phyloP scores from a whole-genome alignment of 2,888 invertebrate genomes.

The Brachyptera putata region DNA sequence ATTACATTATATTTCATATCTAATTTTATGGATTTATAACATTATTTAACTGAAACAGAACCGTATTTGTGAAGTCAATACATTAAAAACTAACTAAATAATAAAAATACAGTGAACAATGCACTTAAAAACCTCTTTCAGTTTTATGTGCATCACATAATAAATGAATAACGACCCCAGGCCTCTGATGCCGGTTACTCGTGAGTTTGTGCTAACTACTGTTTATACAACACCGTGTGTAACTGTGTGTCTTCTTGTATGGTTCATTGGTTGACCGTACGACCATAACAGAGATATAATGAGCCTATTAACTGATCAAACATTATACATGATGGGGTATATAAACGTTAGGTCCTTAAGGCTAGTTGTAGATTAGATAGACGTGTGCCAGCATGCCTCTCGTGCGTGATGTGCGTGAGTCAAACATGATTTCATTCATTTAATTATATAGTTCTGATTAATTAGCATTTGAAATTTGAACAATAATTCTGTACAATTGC shows the following conservation, averaged over 20 bases:
- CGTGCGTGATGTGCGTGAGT: no score
- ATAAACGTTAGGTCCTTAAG: no score
- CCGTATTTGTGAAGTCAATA: background rate
- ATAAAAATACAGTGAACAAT: constrained; percentile 20
- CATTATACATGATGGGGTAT: no score
- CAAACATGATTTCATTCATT: no score
- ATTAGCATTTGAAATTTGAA: no score
- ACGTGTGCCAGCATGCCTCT: no score
- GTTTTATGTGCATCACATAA: constrained; percentile 14
- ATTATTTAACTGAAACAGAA: background rate
- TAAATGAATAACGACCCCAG: constrained; percentile 1
- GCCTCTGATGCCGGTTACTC: background rate
- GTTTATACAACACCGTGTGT: constrained; percentile 15
- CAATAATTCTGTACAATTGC: no score
- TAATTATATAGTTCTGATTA: no score
- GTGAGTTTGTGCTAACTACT: background rate
- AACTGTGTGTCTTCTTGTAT: no score
- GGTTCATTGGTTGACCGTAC: constrained; percentile 18
- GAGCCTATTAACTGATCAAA: constrained; percentile 17
- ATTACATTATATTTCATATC: background rate
- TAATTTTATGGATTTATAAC: constrained; percentile 1
- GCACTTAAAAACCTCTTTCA: constrained; percentile 15
- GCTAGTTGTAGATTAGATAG: no score
- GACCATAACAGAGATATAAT: no score
- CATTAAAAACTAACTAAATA: constrained; percentile 15